Evolutionary conservation across 2,888 invertebrate species (phyloP).

Genomic region (Brenthis daphne): DNA sequence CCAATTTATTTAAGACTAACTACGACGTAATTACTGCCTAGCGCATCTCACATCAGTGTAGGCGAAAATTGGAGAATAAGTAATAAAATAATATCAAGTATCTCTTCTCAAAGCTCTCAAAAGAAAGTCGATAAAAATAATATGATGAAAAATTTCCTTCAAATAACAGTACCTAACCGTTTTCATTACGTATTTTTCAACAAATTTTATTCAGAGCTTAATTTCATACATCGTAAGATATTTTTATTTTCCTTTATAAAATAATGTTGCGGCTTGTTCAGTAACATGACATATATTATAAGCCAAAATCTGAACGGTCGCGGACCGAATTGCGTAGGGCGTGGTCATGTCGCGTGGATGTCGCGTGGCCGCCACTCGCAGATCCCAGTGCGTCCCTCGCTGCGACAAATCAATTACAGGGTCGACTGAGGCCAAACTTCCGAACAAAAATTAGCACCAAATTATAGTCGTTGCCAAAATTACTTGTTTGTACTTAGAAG

Average conservation of each 20-base stretch:
- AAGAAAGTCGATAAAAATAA: too few relatives aligned
- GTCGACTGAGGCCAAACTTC: constrained; percentile 63
- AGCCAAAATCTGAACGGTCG: constrained; percentile 14
- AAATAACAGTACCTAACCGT: too few relatives aligned
- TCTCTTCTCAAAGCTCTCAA: too few relatives aligned
- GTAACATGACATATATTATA: constrained; percentile 4
- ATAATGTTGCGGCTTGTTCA: constrained; percentile 5
- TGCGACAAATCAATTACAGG: constrained; percentile 80
- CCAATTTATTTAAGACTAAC: too few relatives aligned
- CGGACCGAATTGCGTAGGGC: constrained; percentile 38
- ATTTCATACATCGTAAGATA: background rate
- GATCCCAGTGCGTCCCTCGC: constrained; percentile 47
- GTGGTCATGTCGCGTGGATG: constrained; percentile 50
- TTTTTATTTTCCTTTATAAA: background rate
- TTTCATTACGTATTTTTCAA: too few relatives aligned
- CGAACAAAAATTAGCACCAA: constrained; percentile 73
- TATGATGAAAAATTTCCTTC: too few relatives aligned
- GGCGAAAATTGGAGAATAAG: too few relatives aligned
- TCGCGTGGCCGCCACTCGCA: constrained; percentile 53
- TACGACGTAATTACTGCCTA: too few relatives aligned
- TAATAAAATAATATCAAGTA: too few relatives aligned
- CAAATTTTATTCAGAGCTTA: too few relatives aligned
- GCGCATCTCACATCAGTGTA: too few relatives aligned
- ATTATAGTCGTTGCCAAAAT: constrained; percentile 67
- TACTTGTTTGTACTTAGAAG: constrained; percentile 67